Percentiles rank a stretch among this genome's conserved stretches.
Evolutionary conservation across 2,888 invertebrate genomes (phyloP).

Genomic region (Spodoptera exigua): DNA sequence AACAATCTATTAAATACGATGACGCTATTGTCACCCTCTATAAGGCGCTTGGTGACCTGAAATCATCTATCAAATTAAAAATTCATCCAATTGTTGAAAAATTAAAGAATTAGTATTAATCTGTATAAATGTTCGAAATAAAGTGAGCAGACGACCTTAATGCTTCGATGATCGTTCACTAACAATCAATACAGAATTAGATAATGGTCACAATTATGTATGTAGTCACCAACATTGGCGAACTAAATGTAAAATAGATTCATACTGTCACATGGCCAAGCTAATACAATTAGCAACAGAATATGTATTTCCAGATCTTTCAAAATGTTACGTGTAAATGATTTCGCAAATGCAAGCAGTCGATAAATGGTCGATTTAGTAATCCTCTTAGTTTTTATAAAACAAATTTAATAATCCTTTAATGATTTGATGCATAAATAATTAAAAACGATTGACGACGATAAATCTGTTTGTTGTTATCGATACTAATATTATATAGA

Average conservation of each 20-base stretch:
- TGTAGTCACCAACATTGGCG: conserved; percentile 1
- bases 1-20: no score
- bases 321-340: conserved; percentile 31
- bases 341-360: conserved; percentile 27
- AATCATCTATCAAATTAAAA: no score
- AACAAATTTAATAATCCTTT: conserved; percentile 8
- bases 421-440: conserved; percentile 38
- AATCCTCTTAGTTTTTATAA: conserved; percentile 30
- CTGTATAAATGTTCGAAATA: no score
- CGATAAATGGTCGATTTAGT: conserved; percentile 26
- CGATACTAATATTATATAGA: no score
- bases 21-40: no score
- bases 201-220: conserved; percentile 7
- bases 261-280: conserved; percentile 12
- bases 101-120: no score
- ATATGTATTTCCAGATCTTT: conserved; percentile 35
- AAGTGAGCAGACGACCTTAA: no score
- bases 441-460: conserved; percentile 32
- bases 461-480: conserved; percentile 25
- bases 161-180: neutral
- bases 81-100: no score
- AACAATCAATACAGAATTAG: neutral
- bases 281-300: conserved; percentile 39
- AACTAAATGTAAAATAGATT: conserved; percentile 13
- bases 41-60: no score